Percentiles rank a stretch among this genome's conserved stretches.
phyloP scores from a whole-genome alignment of 2,888 invertebrate species.

The Elmis aenea region DNA sequence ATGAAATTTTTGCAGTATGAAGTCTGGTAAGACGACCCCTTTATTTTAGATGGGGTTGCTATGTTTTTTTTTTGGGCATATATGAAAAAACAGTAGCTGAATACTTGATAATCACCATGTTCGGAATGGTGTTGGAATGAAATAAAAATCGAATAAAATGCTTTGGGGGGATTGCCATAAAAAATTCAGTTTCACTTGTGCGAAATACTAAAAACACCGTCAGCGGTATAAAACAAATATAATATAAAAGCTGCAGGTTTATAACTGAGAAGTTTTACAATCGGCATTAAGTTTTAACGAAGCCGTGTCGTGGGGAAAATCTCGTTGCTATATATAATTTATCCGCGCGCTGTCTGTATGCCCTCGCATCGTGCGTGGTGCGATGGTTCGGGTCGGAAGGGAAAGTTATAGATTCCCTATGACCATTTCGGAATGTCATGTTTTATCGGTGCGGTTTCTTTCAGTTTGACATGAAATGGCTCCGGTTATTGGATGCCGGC shows the following conservation, averaged over 20 bases:
- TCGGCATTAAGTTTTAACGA: constrained; percentile 46
- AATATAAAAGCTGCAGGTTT: constrained; percentile 43
- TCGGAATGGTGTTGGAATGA: too few species aligned
- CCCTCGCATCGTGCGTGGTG: constrained; percentile 25
- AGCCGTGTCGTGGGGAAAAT: constrained; percentile 39
- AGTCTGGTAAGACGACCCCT: too few species aligned
- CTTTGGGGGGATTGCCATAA: too few species aligned
- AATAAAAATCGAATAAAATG: too few species aligned
- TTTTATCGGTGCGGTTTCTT: constrained; percentile 46
- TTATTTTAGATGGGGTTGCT: too few species aligned
- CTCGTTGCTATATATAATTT: constrained; percentile 43
- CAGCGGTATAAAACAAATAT: constrained; percentile 40
- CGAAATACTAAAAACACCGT: constrained; percentile 21
- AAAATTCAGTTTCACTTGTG: constrained; percentile 15
- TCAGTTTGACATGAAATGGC: constrained; percentile 44
- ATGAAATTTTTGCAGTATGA: too few species aligned
- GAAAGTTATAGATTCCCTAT: constrained; percentile 36
- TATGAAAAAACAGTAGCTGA: too few species aligned
- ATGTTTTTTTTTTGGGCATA: too few species aligned
- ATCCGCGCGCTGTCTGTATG: constrained; percentile 21
- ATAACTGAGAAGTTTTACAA: constrained; percentile 46
- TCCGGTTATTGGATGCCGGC: constrained; percentile 45
- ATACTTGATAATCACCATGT: too few species aligned
- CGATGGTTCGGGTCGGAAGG: constrained; percentile 20
- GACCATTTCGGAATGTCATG: constrained; percentile 44